Percentiles rank a stretch among this genome's conserved stretches.
Evolutionary conservation across 1,140 invertebrate genomes (phyloP).

Genomic region (Pararge aegeria): DNA sequence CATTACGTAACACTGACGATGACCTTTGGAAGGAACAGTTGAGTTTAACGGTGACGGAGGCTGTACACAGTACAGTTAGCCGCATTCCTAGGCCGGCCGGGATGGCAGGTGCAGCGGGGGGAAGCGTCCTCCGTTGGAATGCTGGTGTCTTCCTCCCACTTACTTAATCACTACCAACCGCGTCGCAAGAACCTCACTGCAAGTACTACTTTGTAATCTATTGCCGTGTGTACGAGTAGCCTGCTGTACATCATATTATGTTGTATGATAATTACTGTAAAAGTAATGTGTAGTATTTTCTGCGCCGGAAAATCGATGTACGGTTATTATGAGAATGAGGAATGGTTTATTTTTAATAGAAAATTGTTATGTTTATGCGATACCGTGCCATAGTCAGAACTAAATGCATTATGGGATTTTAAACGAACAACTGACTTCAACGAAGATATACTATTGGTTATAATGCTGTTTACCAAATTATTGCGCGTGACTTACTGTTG

Average conservation of each 20-base stretch:
- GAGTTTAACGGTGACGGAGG: slow-evolving; percentile 69
- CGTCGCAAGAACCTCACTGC: background rate
- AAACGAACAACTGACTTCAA: no score
- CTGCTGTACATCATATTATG: background rate
- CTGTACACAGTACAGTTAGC: slow-evolving; percentile 74
- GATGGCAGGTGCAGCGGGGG: slow-evolving; percentile 55
- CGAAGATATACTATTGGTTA: no score
- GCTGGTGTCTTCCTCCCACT: slow-evolving; percentile 35
- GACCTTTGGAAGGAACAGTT: slow-evolving; percentile 64
- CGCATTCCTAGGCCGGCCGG: slow-evolving; percentile 64
- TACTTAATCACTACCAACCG: background rate
- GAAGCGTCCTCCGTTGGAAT: slow-evolving; percentile 51
- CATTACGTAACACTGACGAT: slow-evolving; percentile 31
- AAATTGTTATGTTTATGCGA: no score
- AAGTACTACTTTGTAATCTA: slow-evolving; percentile 5
- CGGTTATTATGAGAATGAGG: no score
- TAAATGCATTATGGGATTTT: no score
- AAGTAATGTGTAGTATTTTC: no score
- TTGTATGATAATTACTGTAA: no score
- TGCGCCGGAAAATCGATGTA: no score
- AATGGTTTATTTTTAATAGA: no score
- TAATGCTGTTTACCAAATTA: no score
- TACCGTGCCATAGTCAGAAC: no score
- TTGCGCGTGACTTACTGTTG: no score
- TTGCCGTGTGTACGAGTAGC: background rate